These are phyloP conservation scores for Himalopsyche japonica DNA, from an alignment of 2,888 invertebrate species.

Conservation along the genomic window DNA sequence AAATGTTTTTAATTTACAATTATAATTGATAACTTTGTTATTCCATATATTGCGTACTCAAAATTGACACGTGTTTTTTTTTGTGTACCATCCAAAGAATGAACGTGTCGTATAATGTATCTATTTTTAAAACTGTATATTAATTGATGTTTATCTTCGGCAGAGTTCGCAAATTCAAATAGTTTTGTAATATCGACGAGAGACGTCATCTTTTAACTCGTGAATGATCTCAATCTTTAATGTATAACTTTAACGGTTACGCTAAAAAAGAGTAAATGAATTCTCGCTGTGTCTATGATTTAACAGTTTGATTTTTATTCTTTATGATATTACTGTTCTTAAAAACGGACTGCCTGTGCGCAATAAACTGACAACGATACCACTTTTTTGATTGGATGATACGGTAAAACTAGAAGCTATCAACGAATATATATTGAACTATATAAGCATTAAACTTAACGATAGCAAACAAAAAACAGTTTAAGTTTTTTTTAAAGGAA, in stretches of 20 bases:
- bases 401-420: neutral
- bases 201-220: neutral
- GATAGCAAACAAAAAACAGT: neutral
- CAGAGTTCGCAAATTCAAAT: too few species aligned
- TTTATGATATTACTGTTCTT: neutral
- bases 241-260: neutral
- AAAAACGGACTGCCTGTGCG: neutral
- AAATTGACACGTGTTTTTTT: too few species aligned
- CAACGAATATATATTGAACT: neutral
- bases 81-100: too few species aligned
- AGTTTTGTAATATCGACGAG: neutral
- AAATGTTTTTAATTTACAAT: too few species aligned
- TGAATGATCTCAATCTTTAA: neutral
- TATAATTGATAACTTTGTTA: too few species aligned
- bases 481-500: too few species aligned
- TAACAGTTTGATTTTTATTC: neutral
- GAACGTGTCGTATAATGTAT: too few species aligned
- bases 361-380: neutral
- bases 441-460: neutral
- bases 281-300: neutral
- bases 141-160: too few species aligned
- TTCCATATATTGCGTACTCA: too few species aligned
- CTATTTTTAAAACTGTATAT: too few species aligned
- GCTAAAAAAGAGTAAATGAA: neutral
- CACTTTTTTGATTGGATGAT: neutral